Conservation (phyloP, 2,113 vertebrate genomes). For the Rhegmatorhina hoffmannsi region DNA sequence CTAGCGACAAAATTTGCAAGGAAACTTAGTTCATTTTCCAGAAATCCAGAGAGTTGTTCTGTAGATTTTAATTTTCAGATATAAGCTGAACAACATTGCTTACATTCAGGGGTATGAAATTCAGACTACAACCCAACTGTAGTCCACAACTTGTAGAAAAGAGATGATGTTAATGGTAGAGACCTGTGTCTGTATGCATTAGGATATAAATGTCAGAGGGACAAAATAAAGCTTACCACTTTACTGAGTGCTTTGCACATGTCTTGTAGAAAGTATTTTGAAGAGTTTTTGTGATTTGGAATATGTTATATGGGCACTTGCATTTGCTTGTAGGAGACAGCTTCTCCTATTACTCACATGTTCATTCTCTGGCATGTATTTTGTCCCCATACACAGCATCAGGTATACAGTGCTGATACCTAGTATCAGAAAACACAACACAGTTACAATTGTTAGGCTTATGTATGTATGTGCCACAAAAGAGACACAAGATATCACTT, state of each 20-base stretch:
- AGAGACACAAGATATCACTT: background rate
- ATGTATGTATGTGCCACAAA: background rate
- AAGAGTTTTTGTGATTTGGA: background rate
- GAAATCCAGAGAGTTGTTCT: background rate
- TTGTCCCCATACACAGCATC: background rate
- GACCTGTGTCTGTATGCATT: fast-evolving
- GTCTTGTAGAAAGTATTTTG: background rate
- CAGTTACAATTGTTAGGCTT: background rate
- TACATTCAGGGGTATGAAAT: background rate
- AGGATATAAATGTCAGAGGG: background rate
- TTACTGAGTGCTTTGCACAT: background rate
- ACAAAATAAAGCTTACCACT: background rate
- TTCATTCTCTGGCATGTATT: background rate
- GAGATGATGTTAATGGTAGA: background rate
- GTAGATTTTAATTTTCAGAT: background rate
- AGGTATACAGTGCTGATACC: background rate
- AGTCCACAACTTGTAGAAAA: background rate
- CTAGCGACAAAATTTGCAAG: background rate
- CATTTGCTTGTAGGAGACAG: background rate
- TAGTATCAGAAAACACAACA: background rate
- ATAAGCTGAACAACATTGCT: background rate
- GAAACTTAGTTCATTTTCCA: background rate
- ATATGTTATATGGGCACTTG: background rate
- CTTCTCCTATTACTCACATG: background rate
- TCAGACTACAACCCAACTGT: background rate